Percentiles rank a stretch among this genome's conserved stretches.
Evolutionary conservation across 1,140 invertebrate genomes (phyloP).

Genomic region (Phymastichus coffea): DNA sequence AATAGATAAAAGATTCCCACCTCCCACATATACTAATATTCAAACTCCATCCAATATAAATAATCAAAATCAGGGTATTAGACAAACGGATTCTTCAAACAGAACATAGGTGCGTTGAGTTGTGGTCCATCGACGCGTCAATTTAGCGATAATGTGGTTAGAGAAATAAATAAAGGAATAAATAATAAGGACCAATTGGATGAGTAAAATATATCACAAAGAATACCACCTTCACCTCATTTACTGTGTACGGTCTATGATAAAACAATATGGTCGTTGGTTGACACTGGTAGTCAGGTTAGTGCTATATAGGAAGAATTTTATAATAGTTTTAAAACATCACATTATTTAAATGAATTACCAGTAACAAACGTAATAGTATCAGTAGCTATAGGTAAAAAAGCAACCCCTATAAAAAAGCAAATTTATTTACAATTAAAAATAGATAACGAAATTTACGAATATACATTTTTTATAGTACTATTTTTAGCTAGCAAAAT

Average conservation of each 20-base stretch:
- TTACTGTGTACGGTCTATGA: background rate
- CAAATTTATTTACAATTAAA: background rate
- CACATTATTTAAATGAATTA: background rate
- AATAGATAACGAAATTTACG: background rate
- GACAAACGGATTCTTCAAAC: background rate
- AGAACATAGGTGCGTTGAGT: background rate
- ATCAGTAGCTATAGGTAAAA: constrained; percentile 2
- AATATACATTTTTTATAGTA: background rate
- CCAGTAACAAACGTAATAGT: constrained; percentile 11
- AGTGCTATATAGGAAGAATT: constrained; percentile 10
- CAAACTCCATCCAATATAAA: too few relatives aligned
- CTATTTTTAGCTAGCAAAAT: background rate
- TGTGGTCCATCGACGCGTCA: background rate
- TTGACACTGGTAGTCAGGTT: constrained; percentile 18
- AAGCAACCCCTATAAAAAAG: background rate
- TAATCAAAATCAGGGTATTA: too few relatives aligned
- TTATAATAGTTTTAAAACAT: background rate
- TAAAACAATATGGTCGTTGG: background rate
- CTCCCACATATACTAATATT: too few relatives aligned
- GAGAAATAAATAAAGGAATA: background rate
- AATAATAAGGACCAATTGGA: background rate
- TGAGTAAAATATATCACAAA: background rate
- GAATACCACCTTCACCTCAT: background rate
- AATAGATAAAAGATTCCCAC: too few relatives aligned
- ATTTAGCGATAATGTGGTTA: background rate